Evolutionary conservation across 2,888 invertebrate species (phyloP).

Genomic region (Drosophila rubida): DNA sequence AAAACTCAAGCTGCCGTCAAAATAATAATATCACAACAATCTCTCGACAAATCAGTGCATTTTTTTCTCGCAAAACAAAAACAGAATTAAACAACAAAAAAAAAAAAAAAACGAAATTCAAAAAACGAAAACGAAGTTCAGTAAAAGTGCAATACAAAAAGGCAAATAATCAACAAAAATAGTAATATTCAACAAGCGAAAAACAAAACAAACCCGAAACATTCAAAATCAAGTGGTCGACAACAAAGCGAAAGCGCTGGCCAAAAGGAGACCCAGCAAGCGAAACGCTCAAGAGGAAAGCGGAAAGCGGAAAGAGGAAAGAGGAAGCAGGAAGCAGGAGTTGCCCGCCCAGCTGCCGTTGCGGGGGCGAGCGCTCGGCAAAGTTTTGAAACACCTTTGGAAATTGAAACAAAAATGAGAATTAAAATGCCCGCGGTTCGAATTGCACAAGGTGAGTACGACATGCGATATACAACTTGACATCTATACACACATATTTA

Average conservation of each 20-base stretch:
- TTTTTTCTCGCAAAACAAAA: neutral
- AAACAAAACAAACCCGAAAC: slow-evolving; percentile 21
- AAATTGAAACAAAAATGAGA: slow-evolving; percentile 91
- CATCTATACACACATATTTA: no score
- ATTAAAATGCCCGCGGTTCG: slow-evolving; percentile 98
- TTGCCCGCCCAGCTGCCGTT: slow-evolving; percentile 58
- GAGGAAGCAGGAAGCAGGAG: slow-evolving; percentile 35
- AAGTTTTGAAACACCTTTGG: slow-evolving; percentile 67
- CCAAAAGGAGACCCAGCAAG: slow-evolving; percentile 11
- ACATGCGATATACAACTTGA: neutral
- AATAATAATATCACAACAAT: no score
- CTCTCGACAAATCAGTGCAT: neutral
- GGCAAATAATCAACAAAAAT: slow-evolving; percentile 10
- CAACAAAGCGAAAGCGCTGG: neutral
- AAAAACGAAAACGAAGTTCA: slow-evolving; percentile 6
- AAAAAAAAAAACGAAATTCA: neutral
- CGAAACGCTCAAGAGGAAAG: slow-evolving; percentile 4
- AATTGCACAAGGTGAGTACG: slow-evolving; percentile 95
- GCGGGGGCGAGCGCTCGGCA: slow-evolving; percentile 60
- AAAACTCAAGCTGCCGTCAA: slow-evolving; percentile 36
- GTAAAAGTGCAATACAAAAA: slow-evolving; percentile 47
- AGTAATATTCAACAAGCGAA: slow-evolving; percentile 14
- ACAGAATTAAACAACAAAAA: slow-evolving; percentile 11
- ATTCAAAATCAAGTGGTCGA: slow-evolving; percentile 38
- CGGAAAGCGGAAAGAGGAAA: slow-evolving; percentile 13